Percentiles rank a stretch among this genome's conserved stretches.
phyloP scores from a whole-genome alignment of 2,888 invertebrate species.

The Brachylomia viminalis region DNA sequence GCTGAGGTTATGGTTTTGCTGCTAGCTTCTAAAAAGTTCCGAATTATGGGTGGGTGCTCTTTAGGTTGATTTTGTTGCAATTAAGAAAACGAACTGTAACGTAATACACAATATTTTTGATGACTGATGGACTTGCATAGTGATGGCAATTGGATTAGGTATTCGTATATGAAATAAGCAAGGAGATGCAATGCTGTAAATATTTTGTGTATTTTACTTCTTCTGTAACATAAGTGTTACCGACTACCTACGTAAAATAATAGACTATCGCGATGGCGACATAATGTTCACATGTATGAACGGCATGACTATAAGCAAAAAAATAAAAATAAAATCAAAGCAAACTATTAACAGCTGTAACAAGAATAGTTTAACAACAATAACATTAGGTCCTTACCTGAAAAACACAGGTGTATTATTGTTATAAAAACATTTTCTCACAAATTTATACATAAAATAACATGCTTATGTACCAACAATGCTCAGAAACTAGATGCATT shows the following conservation, averaged over 20 bases:
- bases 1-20: background rate
- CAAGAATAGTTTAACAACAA: constrained; percentile 16
- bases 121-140: too few species aligned
- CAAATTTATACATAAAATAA: background rate
- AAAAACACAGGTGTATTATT: constrained; percentile 14
- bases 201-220: too few species aligned
- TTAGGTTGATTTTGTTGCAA: too few species aligned
- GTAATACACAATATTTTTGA: too few species aligned
- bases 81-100: too few species aligned
- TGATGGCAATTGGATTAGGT: too few species aligned
- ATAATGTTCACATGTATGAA: background rate
- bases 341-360: background rate
- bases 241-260: background rate
- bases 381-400: background rate
- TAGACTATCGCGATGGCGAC: background rate
- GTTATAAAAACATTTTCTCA: constrained; percentile 34
- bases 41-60: too few species aligned
- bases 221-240: background rate
- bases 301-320: background rate
- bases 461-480: constrained; percentile 49
- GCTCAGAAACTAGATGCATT: constrained; percentile 61
- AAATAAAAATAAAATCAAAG: constrained; percentile 1
- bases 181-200: too few species aligned
- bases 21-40: background rate
- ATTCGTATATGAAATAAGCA: too few species aligned